Evolutionary conservation across 2,797 vertebrate species (phyloP), one percentile per base, ranked within the genome.

Genomic region (Esox masquinongy): DNA sequence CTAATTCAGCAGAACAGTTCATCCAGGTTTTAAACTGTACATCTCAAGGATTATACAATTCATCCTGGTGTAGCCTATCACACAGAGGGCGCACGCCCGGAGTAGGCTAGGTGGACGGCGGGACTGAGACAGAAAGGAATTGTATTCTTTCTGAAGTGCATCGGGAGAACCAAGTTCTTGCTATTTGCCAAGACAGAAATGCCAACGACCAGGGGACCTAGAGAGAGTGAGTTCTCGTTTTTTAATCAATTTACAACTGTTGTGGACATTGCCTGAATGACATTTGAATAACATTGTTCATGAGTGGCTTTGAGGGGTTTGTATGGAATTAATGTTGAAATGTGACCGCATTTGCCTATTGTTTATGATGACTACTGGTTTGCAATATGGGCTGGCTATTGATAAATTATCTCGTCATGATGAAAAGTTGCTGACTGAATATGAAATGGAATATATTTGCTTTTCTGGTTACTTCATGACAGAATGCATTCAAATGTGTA

Each of bases 121-220:
- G 67, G 66, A 78, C 76, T 79, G 68, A 75, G 70, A 56, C 68
- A 78, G 80, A 74, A 80, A 71, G 82, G 80, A 76, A 80, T 78
- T 71, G 79, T 73, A 77, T 77, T 81, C 69, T 73, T 68, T 77
- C 59, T 64, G 67, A 81, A 77, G 71, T 76, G 51, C 67, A 67
- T 31, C 71, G 74, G 72, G 76, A 43, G 39, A 77, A 64, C 70
- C 76, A 78, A 78, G 82, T 72, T 77, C 63, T 74, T 63, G 68
- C 68, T 43, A 31, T 76, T 74, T 51, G 11, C 68, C 53, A 68
- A 61, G 73, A 79, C 72, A 79, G 79, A 77, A 74, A 83, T 81
- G 79, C 74, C 49, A 79, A 79, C 72, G 72, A 70, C 72, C 34
- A 66, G 72, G 79, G 39, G 64, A 71, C 74, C 43, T 67, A 75